Conservation (phyloP, 1,140 invertebrate species). For the Amyelois transitella region DNA sequence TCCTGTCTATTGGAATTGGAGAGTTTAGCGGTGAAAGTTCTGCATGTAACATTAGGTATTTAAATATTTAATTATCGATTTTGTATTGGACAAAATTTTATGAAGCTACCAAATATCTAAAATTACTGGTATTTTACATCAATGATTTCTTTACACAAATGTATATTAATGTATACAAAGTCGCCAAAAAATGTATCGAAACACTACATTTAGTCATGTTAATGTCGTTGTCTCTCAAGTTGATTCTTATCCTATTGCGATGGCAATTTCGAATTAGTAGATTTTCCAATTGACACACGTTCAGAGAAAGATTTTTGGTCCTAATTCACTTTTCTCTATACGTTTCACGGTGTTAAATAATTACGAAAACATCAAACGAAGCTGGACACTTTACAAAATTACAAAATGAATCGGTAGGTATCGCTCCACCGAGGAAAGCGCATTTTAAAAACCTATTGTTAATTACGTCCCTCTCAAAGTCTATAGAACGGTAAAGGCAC, state of each 20-base stretch:
- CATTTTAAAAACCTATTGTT: slow-evolving; percentile 65
- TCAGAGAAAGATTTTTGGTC: slow-evolving; percentile 51
- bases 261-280: slow-evolving; percentile 30
- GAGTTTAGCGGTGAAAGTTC: too few relatives aligned
- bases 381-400: slow-evolving; percentile 45
- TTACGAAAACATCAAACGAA: slow-evolving; percentile 39
- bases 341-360: slow-evolving; percentile 33
- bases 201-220: slow-evolving; percentile 52
- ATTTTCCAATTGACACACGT: slow-evolving; percentile 53
- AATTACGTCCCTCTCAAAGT: slow-evolving; percentile 73
- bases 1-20: too few relatives aligned
- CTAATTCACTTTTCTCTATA: slow-evolving; percentile 50
- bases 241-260: slow-evolving; percentile 58
- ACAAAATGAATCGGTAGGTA: slow-evolving; percentile 48
- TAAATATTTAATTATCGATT: not conserved
- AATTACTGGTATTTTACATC: not conserved
- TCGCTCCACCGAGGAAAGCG: slow-evolving; percentile 41
- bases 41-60: not conserved
- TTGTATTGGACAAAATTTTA: not conserved
- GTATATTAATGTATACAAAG: slow-evolving; percentile 28
- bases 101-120: not conserved
- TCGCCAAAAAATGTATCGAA: slow-evolving; percentile 55
- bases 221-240: slow-evolving; percentile 61
- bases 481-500: slow-evolving; percentile 73
- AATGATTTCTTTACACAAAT: slow-evolving; percentile 4